A percentile compares a stretch with the other conserved stretches of the same genome.
phyloP scores from a whole-genome alignment of 2,113 vertebrate species.

The Pedetes capensis region DNA sequence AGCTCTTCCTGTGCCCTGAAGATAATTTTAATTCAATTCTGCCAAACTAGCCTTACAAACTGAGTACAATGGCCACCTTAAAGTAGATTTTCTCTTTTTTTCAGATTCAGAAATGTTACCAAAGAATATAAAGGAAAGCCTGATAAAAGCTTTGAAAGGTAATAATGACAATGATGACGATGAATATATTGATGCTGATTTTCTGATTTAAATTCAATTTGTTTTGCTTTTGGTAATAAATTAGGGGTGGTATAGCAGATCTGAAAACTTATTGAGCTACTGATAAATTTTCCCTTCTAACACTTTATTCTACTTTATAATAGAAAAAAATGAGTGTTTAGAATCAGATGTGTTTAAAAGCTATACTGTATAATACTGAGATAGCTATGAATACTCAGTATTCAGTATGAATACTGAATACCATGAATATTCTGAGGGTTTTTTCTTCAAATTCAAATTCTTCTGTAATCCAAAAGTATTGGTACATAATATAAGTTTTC shows the following conservation, averaged over 20 bases:
- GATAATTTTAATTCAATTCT: neutral
- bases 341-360: neutral
- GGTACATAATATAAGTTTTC: neutral
- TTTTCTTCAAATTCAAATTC: neutral
- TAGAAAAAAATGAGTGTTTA: neutral
- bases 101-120: constrained; percentile 88
- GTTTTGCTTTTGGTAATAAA: neutral
- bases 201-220: neutral
- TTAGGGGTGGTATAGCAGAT: neutral
- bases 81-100: neutral
- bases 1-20: neutral
- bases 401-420: too few species aligned
- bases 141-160: constrained; percentile 88
- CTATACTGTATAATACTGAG: neutral
- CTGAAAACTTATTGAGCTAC: neutral
- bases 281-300: neutral
- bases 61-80: neutral
- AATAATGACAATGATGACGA: neutral
- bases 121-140: constrained; percentile 88
- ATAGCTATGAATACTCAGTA: too few species aligned
- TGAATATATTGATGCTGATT: neutral
- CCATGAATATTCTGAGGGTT: neutral
- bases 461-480: neutral
- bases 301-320: neutral
- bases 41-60: neutral